Conservation (phyloP, 2,797 vertebrate genomes). For the Crenichthys baileyi region DNA sequence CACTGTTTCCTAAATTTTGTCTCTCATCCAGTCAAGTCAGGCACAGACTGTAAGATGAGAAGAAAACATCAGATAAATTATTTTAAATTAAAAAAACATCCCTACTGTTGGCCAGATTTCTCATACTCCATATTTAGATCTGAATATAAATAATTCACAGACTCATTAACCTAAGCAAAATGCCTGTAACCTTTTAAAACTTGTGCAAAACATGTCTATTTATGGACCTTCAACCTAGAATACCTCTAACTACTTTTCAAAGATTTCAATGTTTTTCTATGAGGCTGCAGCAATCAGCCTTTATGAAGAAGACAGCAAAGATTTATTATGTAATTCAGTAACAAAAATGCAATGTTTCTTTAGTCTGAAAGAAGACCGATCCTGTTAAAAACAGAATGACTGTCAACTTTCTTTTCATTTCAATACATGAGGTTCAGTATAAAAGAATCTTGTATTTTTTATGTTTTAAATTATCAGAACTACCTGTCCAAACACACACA, state of each 20-base stretch:
- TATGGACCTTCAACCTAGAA: constrained; percentile 48
- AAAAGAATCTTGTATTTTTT: neutral
- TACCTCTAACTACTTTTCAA: constrained; percentile 59
- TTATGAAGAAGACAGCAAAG: constrained; percentile 45
- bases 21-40: neutral
- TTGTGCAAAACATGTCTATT: constrained; percentile 54
- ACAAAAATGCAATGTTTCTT: constrained; percentile 18
- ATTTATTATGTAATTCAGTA: constrained; percentile 56
- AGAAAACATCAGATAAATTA: neutral
- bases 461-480: neutral
- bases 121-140: constrained; percentile 51
- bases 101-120: constrained; percentile 50
- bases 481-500: neutral
- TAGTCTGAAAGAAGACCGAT: constrained; percentile 8
- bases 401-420: constrained; percentile 27
- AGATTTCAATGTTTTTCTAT: constrained; percentile 51
- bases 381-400: constrained; percentile 26
- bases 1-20: neutral
- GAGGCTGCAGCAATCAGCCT: constrained; percentile 41
- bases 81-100: constrained; percentile 24
- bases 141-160: constrained; percentile 71
- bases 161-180: constrained; percentile 72
- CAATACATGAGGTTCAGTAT: constrained; percentile 29
- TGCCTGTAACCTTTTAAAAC: constrained; percentile 56
- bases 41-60: neutral